Conservation (phyloP, 2,113 vertebrate genomes). For the Thermophis baileyi region DNA sequence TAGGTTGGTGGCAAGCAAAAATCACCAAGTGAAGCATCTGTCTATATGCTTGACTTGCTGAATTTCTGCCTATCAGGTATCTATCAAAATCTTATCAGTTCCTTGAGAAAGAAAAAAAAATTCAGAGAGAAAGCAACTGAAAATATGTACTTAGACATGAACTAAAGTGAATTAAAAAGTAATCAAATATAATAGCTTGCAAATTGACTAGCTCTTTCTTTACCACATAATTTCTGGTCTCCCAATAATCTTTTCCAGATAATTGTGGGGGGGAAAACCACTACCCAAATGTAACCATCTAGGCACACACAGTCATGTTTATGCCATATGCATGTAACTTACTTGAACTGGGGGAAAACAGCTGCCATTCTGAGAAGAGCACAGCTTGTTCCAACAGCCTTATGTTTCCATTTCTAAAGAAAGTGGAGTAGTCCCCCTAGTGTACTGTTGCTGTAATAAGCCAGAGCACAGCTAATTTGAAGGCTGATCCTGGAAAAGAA, state of each 20-base stretch:
- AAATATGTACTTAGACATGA: no score
- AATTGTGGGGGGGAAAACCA: not conserved
- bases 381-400: constrained; percentile 23
- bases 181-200: not conserved
- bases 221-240: not conserved
- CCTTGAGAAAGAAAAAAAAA: not conserved
- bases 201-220: not conserved
- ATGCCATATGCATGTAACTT: constrained; percentile 23
- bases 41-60: not conserved
- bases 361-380: not conserved
- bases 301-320: constrained; percentile 1
- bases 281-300: constrained; percentile 17
- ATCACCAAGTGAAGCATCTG: not conserved
- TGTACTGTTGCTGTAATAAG: constrained; percentile 43
- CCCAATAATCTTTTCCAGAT: not conserved
- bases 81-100: not conserved
- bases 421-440: constrained; percentile 58
- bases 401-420: constrained; percentile 28
- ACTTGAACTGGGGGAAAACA: constrained; percentile 3
- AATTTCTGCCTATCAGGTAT: not conserved
- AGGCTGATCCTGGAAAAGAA: constrained; percentile 24
- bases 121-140: not conserved
- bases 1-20: not conserved
- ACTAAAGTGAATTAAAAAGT: not conserved
- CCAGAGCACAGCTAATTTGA: constrained; percentile 4